A percentile compares a stretch with the other conserved stretches of the same genome.
Evolutionary conservation across 2,113 vertebrate species (phyloP).

Genomic region (Dipodomys ordii): DNA sequence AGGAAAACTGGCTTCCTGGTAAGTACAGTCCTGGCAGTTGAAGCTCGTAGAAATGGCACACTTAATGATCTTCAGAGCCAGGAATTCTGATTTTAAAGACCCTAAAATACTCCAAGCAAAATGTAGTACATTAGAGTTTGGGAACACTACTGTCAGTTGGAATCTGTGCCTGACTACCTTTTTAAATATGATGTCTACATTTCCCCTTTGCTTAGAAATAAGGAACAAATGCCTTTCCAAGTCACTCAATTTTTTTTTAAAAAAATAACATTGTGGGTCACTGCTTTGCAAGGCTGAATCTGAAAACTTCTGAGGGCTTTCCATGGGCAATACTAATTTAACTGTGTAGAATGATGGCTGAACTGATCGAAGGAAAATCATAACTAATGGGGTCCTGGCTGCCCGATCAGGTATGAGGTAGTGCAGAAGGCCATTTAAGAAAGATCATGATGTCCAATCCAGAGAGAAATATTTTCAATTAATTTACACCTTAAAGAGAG

Average conservation of each 20-base stretch:
- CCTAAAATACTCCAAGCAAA: slow-evolving; percentile 33
- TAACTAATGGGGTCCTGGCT: neutral
- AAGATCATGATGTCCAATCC: neutral
- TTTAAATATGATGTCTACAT: neutral
- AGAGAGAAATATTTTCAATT: neutral
- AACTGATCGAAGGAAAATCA: neutral
- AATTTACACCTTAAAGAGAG: neutral
- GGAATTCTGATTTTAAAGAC: slow-evolving; percentile 65
- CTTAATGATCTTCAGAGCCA: slow-evolving; percentile 57
- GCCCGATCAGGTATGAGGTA: neutral
- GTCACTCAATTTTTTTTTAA: slow-evolving; percentile 63
- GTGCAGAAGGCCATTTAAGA: neutral
- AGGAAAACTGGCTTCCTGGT: slow-evolving; percentile 60
- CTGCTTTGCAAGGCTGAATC: slow-evolving; percentile 43
- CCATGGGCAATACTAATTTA: neutral
- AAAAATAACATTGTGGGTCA: neutral
- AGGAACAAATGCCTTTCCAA: slow-evolving; percentile 22
- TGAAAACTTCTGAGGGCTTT: slow-evolving; percentile 42
- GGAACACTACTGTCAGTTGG: slow-evolving; percentile 24
- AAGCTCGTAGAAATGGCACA: slow-evolving; percentile 61
- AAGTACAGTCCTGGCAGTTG: slow-evolving; percentile 61
- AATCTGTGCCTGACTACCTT: neutral
- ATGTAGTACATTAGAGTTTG: neutral
- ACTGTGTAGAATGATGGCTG: neutral
- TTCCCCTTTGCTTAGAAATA: neutral